These are phyloP conservation scores for Paraplagusia blochii DNA, from an alignment of 2,113 vertebrate genomes.

Conservation along the genomic window DNA sequence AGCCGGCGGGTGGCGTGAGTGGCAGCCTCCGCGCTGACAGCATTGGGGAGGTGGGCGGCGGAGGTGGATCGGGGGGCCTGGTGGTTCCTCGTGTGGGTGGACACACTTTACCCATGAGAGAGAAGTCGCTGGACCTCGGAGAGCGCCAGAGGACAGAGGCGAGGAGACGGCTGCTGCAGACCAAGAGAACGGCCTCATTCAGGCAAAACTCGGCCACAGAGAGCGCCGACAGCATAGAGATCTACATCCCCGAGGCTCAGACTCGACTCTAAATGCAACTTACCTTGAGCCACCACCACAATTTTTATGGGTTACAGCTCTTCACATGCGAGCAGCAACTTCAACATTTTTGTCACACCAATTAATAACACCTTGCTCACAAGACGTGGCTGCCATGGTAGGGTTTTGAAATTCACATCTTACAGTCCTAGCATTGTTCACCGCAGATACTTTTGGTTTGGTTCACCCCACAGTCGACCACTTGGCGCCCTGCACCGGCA, in stretches of 20 bases:
- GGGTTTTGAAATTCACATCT: constrained; percentile 60
- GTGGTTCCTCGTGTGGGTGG: constrained; percentile 67
- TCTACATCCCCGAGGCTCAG: constrained; percentile 99
- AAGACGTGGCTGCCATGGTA: constrained; percentile 63
- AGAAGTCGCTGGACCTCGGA: constrained; percentile 79
- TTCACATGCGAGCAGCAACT: constrained; percentile 15
- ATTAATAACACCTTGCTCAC: constrained; percentile 35
- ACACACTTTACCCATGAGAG: constrained; percentile 71
- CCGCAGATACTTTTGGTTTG: constrained; percentile 39
- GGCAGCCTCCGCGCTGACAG: constrained; percentile 73
- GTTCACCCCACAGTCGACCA: constrained; percentile 28
- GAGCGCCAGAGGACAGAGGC: constrained; percentile 95
- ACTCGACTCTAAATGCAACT: constrained; percentile 88
- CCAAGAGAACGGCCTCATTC: constrained; percentile 93
- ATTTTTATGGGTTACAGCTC: constrained; percentile 11
- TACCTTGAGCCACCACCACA: constrained; percentile 28
- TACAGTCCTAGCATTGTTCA: constrained; percentile 44
- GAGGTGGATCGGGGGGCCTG: constrained; percentile 59
- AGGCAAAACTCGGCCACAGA: constrained; percentile 98
- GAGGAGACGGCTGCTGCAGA: constrained; percentile 90
- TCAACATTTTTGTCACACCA: constrained; percentile 24
- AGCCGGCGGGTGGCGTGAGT: constrained; percentile 74
- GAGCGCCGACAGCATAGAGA: constrained; percentile 99
- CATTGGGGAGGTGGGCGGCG: constrained; percentile 47
- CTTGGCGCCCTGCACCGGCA: constrained; percentile 38